Conservation (phyloP, 2,888 invertebrate genomes). For the Galerucella pusilla region DNA sequence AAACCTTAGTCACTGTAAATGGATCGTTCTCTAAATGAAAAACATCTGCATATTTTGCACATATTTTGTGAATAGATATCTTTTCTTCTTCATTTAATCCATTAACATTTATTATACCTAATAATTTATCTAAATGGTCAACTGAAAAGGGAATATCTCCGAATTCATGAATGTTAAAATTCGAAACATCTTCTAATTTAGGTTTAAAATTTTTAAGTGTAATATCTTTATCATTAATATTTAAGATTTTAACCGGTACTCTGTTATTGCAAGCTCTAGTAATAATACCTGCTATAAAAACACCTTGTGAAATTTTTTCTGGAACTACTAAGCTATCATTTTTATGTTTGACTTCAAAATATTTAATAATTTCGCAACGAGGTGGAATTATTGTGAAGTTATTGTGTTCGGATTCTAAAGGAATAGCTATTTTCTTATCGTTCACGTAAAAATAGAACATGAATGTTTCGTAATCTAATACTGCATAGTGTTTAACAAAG, state of each 20-base stretch:
- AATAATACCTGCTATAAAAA: conserved; percentile 14
- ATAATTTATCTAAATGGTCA: too few relatives aligned
- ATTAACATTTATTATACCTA: conserved; percentile 22
- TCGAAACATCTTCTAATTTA: too few relatives aligned
- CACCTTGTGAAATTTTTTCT: background rate
- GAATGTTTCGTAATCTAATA: too few relatives aligned
- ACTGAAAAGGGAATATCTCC: too few relatives aligned
- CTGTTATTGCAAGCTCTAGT: too few relatives aligned
- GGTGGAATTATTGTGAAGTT: conserved; percentile 30
- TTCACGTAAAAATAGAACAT: background rate
- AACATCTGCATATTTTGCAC: conserved; percentile 44
- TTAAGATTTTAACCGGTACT: too few relatives aligned
- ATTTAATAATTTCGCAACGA: conserved; percentile 38
- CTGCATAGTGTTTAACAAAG: too few relatives aligned
- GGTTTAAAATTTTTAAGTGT: too few relatives aligned
- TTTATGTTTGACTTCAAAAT: conserved; percentile 21
- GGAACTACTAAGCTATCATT: conserved; percentile 10
- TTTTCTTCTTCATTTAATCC: conserved; percentile 40
- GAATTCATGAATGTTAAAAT: too few relatives aligned
- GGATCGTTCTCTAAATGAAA: conserved; percentile 39
- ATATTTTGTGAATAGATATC: conserved; percentile 35
- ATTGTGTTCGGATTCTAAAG: conserved; percentile 32
- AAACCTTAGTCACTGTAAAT: too few relatives aligned
- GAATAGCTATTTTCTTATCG: conserved; percentile 13
- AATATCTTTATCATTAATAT: too few relatives aligned